Evolutionary conservation across 2,888 invertebrate species (phyloP), one percentile per base, ranked within the genome.

Genomic region (Myathropa florea): DNA sequence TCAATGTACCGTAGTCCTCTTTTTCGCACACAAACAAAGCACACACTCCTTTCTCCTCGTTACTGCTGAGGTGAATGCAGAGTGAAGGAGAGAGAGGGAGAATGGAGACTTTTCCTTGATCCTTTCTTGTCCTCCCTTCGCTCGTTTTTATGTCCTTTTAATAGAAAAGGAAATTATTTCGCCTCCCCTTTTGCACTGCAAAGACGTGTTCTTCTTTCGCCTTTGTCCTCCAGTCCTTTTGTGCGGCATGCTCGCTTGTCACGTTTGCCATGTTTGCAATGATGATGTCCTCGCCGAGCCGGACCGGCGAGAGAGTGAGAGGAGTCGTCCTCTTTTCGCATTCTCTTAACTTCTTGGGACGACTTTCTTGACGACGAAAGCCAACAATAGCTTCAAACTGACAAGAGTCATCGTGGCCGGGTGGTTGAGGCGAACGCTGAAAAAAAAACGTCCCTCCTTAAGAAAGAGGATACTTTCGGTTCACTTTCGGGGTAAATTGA

Each of bases 151-250:
- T 80, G 55, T 72, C 55, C 65, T 84, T 84, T 76, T 84, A 84
- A 77, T 85, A 73, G 63, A 73, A 77, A 85, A 82, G 64, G 46
- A 85, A 85, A 73, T 82, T 73, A 77, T 81, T 82, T 76, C 39
- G 36, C 60, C 30, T 63, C 39, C 61, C 46, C n/a, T 4, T n/a
- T 1, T n/a, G 18, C 46, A 18, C 18, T 18, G 61, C 61, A 60
- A 70, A 33, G 64, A 78, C 46, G 59, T 75, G 33, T 78, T 30
- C 28, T 61, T 72, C 18, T 14, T 59, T 59, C 23, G 21, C 14
- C n/a, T 67, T 55, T 64, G 63, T 63, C 26, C 36, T 30, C 57
- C 36, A 10, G 46, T 26, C 33, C 53, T 57, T 67, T 63, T 78
- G 28, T 53, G 39, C 28, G 63, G 30, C 39, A 6, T 14, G 14